Conservation (phyloP, 1,140 invertebrate species). For the Cecropterus lyciades region DNA sequence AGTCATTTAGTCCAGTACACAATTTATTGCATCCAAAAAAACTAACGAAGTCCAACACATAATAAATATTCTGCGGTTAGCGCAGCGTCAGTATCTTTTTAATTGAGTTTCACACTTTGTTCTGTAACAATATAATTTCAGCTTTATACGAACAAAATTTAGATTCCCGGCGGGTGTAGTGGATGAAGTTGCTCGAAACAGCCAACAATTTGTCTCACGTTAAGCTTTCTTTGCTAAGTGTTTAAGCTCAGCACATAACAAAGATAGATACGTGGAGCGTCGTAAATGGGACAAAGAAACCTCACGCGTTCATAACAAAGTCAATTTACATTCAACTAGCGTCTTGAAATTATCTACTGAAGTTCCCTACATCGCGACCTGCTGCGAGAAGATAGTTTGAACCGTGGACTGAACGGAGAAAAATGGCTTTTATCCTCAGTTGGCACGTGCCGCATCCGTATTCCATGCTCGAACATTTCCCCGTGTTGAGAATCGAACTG, state of each 20-base stretch:
- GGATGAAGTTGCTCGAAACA: neutral
- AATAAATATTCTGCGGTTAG: constrained; percentile 33
- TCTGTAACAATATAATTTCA: constrained; percentile 21
- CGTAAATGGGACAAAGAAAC: constrained; percentile 34
- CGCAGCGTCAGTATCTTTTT: constrained; percentile 30
- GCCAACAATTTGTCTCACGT: constrained; percentile 36
- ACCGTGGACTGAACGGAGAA: constrained; percentile 47
- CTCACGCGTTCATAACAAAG: constrained; percentile 36
- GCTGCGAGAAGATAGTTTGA: constrained; percentile 54
- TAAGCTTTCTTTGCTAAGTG: constrained; percentile 40
- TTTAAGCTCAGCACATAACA: constrained; percentile 16
- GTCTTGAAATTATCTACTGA: constrained; percentile 53
- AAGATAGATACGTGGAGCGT: constrained; percentile 10
- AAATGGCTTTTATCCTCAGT: constrained; percentile 55
- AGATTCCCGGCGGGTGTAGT: constrained; percentile 4
- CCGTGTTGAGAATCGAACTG: constrained; percentile 42
- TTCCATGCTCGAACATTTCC: constrained; percentile 46
- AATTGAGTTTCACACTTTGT: constrained; percentile 36
- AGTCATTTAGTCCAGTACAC: constrained; percentile 11
- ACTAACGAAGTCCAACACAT: constrained; percentile 31
- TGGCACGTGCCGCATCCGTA: constrained; percentile 52
- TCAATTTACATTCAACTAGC: constrained; percentile 55
- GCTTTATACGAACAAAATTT: constrained; percentile 19
- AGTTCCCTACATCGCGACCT: constrained; percentile 56
- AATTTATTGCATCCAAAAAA: constrained; percentile 32